phyloP scores from a whole-genome alignment of 2,888 invertebrate species.

The Metallyticus violacea region DNA sequence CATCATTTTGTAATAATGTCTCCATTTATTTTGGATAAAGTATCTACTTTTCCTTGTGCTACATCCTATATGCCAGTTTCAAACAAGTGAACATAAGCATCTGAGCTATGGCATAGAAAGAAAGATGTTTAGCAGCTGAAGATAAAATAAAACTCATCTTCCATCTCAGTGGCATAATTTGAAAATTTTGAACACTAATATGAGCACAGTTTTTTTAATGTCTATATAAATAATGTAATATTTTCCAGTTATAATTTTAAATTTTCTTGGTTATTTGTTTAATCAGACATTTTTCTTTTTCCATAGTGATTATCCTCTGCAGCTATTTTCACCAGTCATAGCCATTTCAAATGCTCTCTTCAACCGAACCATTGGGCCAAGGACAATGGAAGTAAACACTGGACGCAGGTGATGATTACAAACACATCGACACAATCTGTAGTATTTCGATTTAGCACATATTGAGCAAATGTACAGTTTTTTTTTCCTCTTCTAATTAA shows the following conservation, averaged over 20 bases:
- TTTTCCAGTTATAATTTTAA: neutral
- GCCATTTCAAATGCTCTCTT: constrained; percentile 77
- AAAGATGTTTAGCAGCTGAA: too few species aligned
- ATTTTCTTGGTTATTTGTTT: neutral
- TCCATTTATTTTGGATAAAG: too few species aligned
- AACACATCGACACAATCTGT: neutral
- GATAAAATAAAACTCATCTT: too few species aligned
- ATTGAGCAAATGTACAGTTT: neutral
- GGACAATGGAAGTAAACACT: neutral
- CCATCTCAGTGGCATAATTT: too few species aligned
- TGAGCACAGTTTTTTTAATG: too few species aligned
- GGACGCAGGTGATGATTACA: constrained; percentile 17
- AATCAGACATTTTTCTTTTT: constrained; percentile 37
- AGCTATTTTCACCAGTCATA: constrained; percentile 81
- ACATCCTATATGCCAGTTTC: too few species aligned
- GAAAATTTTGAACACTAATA: too few species aligned
- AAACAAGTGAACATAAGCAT: too few species aligned
- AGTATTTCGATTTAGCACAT: neutral
- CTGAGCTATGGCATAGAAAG: too few species aligned
- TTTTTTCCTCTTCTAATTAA: neutral
- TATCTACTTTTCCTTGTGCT: too few species aligned
- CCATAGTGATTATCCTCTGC: constrained; percentile 66
- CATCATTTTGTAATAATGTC: too few species aligned
- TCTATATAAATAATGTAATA: too few species aligned
- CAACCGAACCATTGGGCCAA: constrained; percentile 54